These are phyloP conservation scores for Cladorhizidae sp. DNA, from an alignment of 37 sponge, comb jelly and placozoan species.

Conservation along the genomic window DNA sequence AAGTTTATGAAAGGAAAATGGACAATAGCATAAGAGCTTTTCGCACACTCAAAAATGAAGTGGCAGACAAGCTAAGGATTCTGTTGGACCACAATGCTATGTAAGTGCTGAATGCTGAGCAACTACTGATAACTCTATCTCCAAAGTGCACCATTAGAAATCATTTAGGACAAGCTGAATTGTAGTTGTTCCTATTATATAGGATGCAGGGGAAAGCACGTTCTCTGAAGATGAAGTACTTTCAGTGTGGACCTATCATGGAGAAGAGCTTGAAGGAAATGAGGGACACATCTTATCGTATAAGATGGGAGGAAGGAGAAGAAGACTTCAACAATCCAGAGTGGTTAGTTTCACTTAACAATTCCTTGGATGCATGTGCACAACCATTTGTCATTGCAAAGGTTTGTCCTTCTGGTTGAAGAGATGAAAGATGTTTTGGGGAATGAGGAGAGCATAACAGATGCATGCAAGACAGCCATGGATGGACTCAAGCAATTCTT, in stretches of 20 bases:
- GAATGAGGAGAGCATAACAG: background rate
- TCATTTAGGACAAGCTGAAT: background rate
- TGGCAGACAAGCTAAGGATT: background rate
- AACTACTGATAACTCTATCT: background rate
- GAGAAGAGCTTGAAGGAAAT: constrained; percentile 28
- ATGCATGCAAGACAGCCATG: background rate
- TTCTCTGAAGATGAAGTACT: constrained; percentile 12
- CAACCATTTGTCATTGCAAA: background rate
- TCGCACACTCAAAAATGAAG: constrained; percentile 24
- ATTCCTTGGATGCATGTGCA: background rate
- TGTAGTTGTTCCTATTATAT: background rate
- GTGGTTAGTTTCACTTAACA: constrained; percentile 14
- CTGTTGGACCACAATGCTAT: constrained; percentile 14
- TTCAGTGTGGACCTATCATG: background rate
- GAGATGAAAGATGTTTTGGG: constrained; percentile 1
- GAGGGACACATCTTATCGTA: constrained; percentile 9
- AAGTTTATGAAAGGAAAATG: constrained; percentile 18
- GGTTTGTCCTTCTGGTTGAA: constrained; percentile 26
- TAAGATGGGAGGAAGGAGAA: constrained; percentile 6
- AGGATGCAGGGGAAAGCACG: constrained; percentile 17
- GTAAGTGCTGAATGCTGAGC: constrained; percentile 12
- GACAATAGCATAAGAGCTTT: constrained; percentile 17
- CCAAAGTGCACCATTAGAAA: background rate
- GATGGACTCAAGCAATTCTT: constrained; percentile 26
- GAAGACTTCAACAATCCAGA: constrained; percentile 23